Conservation (phyloP, 2,113 vertebrate species). For the Aegotheles bennettii region DNA sequence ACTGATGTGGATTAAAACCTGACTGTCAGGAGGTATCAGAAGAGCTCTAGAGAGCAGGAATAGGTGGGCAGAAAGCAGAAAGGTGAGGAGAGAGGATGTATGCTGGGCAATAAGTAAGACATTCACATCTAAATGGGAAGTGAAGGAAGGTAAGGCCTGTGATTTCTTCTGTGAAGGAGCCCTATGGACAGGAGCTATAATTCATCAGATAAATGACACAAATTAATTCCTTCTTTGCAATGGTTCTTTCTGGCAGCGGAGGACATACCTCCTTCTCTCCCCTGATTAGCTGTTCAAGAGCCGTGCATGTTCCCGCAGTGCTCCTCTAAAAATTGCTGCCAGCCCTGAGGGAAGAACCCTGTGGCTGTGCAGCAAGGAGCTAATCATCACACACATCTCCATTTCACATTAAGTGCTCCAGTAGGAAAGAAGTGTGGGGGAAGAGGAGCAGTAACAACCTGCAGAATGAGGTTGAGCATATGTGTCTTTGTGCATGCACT, state of each 20-base stretch:
- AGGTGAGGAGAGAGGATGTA: neutral
- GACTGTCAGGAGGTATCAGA: neutral
- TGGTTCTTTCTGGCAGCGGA: neutral
- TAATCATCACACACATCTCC: neutral
- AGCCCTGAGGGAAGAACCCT: neutral
- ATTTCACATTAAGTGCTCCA: neutral
- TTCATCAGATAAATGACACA: neutral
- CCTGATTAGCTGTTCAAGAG: neutral
- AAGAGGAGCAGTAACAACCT: neutral
- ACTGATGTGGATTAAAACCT: neutral
- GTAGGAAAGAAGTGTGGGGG: neutral
- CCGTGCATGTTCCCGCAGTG: neutral
- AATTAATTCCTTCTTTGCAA: neutral
- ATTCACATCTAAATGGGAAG: neutral
- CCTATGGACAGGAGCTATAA: neutral
- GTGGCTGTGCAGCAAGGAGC: neutral
- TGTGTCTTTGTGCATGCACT: neutral
- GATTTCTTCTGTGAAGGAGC: neutral
- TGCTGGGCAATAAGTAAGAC: neutral
- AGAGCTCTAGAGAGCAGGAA: neutral
- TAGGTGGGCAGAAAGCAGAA: neutral
- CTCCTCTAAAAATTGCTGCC: neutral
- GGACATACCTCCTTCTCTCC: neutral
- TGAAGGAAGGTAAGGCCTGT: neutral
- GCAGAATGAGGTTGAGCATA: neutral